These are phyloP conservation scores for Drosophila parthenogenetica DNA, from an alignment of 2,888 invertebrate species.

Conservation along the genomic window DNA sequence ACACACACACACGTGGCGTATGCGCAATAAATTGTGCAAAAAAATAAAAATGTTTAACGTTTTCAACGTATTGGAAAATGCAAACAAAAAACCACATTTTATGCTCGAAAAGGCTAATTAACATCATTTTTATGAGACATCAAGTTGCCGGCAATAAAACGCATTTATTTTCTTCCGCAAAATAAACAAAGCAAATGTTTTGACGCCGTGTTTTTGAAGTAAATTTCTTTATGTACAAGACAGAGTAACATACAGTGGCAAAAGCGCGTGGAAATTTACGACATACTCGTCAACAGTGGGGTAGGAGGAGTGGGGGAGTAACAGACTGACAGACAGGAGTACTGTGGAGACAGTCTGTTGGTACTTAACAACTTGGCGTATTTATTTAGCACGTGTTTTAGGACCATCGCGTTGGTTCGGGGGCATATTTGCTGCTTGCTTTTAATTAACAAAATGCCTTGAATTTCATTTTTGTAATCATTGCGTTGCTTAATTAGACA, in stretches of 20 bases:
- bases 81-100: slow-evolving; percentile 52
- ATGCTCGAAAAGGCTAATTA: slow-evolving; percentile 53
- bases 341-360: slow-evolving; percentile 44
- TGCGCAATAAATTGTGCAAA: slow-evolving; percentile 39
- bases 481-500: slow-evolving; percentile 56
- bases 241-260: neutral
- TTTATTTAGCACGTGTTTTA: slow-evolving; percentile 73
- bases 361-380: slow-evolving; percentile 66
- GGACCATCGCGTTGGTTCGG: neutral
- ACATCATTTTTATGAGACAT: slow-evolving; percentile 54
- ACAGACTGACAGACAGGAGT: slow-evolving; percentile 9
- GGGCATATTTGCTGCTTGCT: slow-evolving; percentile 64
- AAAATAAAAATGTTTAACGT: neutral
- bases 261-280: slow-evolving; percentile 51
- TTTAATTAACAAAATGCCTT: slow-evolving; percentile 77
- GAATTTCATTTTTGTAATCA: slow-evolving; percentile 64
- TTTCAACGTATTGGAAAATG: slow-evolving; percentile 45
- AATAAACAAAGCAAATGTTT: slow-evolving; percentile 63
- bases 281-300: slow-evolving; percentile 35
- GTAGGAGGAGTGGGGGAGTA: neutral
- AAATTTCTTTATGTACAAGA: slow-evolving; percentile 46
- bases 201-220: slow-evolving; percentile 28
- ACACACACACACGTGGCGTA: slow-evolving; percentile 13
- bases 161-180: slow-evolving; percentile 59
- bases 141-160: slow-evolving; percentile 42